phyloP scores from a whole-genome alignment of 53 echinoderm and acorn worm species.

The Holothuria scabra region DNA sequence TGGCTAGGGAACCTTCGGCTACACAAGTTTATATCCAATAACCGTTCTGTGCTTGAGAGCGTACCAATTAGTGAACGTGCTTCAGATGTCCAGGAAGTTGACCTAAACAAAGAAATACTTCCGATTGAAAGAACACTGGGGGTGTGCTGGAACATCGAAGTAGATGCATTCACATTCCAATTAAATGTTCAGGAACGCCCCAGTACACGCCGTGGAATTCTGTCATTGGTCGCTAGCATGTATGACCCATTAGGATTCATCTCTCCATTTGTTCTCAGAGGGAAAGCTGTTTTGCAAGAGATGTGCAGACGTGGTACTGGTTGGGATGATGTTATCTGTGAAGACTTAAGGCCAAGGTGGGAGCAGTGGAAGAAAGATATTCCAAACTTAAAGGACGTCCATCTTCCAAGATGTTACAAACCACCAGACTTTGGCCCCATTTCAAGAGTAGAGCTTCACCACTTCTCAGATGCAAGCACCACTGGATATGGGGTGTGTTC shows the following conservation, averaged over 20 bases:
- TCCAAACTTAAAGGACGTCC: slow-evolving; percentile 21
- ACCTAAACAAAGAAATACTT: slow-evolving; percentile 1
- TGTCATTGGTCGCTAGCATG: slow-evolving; percentile 53
- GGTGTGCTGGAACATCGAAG: slow-evolving; percentile 61
- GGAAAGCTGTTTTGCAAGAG: too few relatives aligned
- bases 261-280: too few relatives aligned
- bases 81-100: slow-evolving; percentile 26
- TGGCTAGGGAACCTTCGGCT: slow-evolving; percentile 56
- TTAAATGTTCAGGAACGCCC: slow-evolving; percentile 7
- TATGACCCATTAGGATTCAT: slow-evolving; percentile 59
- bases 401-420: too few relatives aligned
- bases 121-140: slow-evolving; percentile 72
- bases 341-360: too few relatives aligned
- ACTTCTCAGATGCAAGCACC: slow-evolving; percentile 81
- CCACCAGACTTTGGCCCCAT: slow-evolving; percentile 57
- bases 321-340: too few relatives aligned
- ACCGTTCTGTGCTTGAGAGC: slow-evolving; percentile 51
- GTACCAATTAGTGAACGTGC: slow-evolving; percentile 50
- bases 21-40: slow-evolving; percentile 73
- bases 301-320: too few relatives aligned
- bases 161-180: slow-evolving; percentile 53
- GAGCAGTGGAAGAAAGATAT: too few relatives aligned
- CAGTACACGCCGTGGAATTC: slow-evolving; percentile 44
- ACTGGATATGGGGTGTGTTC: too few relatives aligned
- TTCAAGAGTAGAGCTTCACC: slow-evolving; percentile 54